A percentile compares a stretch with the other conserved stretches of the same genome.
Evolutionary conservation across 2,797 vertebrate species (phyloP).

Genomic region (Gambelia wislizenii): DNA sequence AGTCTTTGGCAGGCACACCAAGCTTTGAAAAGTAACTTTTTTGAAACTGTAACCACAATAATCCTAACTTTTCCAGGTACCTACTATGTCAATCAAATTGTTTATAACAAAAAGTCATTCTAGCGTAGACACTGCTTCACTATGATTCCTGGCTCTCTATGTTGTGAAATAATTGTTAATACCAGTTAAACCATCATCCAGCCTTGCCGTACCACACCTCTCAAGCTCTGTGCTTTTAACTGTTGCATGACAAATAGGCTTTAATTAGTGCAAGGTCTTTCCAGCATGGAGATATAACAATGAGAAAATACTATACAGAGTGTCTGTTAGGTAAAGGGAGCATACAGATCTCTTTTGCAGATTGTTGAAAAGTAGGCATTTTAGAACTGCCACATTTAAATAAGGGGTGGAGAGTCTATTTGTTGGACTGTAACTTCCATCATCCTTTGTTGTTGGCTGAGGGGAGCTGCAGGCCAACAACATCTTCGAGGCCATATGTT

Average conservation of each 20-base stretch:
- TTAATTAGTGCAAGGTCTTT: background rate
- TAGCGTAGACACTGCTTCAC: background rate
- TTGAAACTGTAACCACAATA: no score
- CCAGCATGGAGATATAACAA: background rate
- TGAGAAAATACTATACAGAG: background rate
- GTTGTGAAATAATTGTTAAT: background rate
- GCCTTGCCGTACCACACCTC: background rate
- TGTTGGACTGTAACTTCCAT: no score
- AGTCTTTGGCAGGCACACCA: background rate
- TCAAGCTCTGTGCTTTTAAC: background rate
- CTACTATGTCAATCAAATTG: background rate
- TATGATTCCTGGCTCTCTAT: background rate
- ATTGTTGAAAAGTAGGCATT: background rate
- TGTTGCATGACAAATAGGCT: background rate
- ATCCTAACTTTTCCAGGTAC: no score
- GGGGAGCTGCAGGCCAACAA: background rate
- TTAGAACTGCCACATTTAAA: background rate
- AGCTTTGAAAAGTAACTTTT: no score
- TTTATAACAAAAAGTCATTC: background rate
- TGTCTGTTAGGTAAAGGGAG: background rate
- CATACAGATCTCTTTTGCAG: background rate
- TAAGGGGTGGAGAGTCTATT: no score
- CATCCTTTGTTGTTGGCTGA: background rate
- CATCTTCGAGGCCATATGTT: background rate
- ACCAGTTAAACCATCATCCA: background rate